These are phyloP conservation scores for Anguilla megastoma DNA, from an alignment of 2,797 vertebrate genomes.

Conservation along the genomic window DNA sequence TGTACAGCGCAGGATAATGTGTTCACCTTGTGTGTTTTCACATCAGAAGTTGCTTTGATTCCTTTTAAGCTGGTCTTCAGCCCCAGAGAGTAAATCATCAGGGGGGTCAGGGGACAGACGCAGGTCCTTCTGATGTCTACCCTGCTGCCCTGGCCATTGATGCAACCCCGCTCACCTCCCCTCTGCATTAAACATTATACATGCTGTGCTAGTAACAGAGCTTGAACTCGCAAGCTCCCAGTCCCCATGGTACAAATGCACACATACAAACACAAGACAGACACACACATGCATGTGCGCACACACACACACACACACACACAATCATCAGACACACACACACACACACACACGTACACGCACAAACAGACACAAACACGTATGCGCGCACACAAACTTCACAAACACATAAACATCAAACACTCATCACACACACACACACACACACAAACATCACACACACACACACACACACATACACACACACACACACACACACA, in stretches of 20 bases:
- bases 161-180: neutral
- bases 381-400: too few species aligned
- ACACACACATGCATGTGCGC: neutral
- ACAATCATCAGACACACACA: slow-evolving; percentile 13
- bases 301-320: neutral
- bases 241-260: neutral
- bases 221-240: neutral
- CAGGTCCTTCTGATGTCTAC: slow-evolving; percentile 47
- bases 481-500: neutral
- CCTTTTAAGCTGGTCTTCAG: slow-evolving; percentile 44
- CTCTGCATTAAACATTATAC: neutral
- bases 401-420: too few species aligned
- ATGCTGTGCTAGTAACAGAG: neutral
- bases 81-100: neutral
- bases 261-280: neutral
- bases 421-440: neutral
- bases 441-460: slow-evolving; percentile 1
- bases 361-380: neutral
- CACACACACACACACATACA: slow-evolving; percentile 10
- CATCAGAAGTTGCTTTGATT: slow-evolving; percentile 50
- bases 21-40: slow-evolving; percentile 31
- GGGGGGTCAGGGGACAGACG: slow-evolving; percentile 19
- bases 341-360: neutral
- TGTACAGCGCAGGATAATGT: slow-evolving; percentile 41
- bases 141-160: neutral